These are phyloP conservation scores for Entomyzon cyanotis DNA, from an alignment of 2,113 vertebrate genomes.

Conservation along the genomic window DNA sequence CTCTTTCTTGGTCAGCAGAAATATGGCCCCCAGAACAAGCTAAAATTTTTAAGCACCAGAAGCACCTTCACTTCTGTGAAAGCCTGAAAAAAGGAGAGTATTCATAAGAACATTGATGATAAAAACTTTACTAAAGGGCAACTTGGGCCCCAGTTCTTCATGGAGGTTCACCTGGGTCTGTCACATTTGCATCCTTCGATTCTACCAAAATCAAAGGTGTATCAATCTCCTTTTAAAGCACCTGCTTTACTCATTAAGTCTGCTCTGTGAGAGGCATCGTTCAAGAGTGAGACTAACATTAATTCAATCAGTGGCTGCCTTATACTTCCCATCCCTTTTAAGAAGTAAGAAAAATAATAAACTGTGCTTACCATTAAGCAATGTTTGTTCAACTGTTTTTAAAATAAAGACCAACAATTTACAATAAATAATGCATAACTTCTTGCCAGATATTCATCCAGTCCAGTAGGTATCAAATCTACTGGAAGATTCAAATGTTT, in stretches of 20 bases:
- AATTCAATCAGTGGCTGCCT: neutral
- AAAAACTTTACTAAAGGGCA: neutral
- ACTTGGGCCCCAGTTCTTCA: neutral
- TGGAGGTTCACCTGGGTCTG: neutral
- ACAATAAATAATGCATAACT: neutral
- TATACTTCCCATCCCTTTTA: neutral
- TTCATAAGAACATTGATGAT: neutral
- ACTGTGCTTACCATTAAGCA: neutral
- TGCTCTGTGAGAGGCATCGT: fast-evolving
- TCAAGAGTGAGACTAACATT: neutral
- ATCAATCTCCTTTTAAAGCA: neutral
- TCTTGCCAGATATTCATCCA: neutral
- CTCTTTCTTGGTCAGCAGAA: neutral
- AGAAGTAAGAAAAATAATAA: neutral
- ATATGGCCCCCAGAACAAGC: neutral
- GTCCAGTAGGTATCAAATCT: neutral
- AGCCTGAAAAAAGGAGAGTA: neutral
- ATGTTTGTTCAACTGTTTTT: neutral
- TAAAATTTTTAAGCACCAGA: neutral
- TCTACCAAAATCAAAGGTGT: neutral
- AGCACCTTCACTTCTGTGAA: neutral
- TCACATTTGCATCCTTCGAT: neutral
- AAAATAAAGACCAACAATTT: neutral
- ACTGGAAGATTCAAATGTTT: neutral
- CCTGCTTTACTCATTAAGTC: neutral